Conservation (phyloP, 2,113 vertebrate genomes). For the Tetrao urogallus region DNA sequence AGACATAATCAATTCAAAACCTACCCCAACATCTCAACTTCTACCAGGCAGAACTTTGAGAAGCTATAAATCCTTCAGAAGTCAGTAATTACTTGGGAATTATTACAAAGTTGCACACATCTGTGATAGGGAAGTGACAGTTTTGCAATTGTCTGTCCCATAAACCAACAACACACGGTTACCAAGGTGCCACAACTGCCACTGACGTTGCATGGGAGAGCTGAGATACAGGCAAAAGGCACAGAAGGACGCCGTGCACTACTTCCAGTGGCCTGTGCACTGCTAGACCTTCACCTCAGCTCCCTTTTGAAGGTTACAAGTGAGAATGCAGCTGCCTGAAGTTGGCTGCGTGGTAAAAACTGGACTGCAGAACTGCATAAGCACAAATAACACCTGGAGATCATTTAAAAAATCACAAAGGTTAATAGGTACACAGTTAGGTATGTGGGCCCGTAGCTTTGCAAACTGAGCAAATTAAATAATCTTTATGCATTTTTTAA, state of each 20-base stretch:
- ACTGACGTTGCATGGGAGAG: not conserved
- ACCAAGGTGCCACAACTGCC: not conserved
- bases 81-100: not conserved
- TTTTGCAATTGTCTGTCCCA: not conserved
- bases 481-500: not conserved
- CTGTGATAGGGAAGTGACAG: not conserved
- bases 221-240: not conserved
- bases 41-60: not conserved
- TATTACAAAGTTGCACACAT: not conserved
- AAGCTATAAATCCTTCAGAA: not conserved
- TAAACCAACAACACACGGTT: not conserved
- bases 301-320: not conserved
- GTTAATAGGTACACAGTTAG: fast-evolving
- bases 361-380: not conserved
- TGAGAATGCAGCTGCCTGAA: fast-evolving
- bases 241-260: not conserved
- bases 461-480: not conserved
- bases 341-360: fast-evolving
- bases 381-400: fast-evolving
- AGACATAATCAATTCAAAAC: not conserved
- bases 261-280: not conserved
- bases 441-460: fast-evolving
- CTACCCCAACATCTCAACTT: not conserved
- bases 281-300: not conserved
- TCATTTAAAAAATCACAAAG: not conserved